Conservation (phyloP, 2,113 vertebrate genomes). For the Himantopus leucocephalus region DNA sequence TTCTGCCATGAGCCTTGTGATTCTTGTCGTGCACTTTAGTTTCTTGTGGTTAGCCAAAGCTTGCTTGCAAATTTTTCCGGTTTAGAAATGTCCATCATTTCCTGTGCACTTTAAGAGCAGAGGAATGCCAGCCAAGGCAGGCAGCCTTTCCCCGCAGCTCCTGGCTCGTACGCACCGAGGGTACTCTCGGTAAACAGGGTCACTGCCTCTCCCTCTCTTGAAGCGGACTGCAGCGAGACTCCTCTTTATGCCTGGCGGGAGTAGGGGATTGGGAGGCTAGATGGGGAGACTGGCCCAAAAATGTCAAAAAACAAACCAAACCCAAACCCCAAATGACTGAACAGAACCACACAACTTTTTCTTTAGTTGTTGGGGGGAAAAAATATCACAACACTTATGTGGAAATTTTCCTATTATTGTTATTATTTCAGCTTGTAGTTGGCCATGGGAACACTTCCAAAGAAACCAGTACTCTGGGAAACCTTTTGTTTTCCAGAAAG, state of each 20-base stretch:
- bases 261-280: not conserved
- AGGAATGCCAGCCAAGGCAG: not conserved
- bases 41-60: slow-evolving; percentile 17
- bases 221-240: not conserved
- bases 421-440: slow-evolving; percentile 57
- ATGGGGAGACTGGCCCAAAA: not conserved
- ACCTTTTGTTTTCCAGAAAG: slow-evolving; percentile 56
- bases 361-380: not conserved
- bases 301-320: not conserved
- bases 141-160: not conserved
- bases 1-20: not conserved
- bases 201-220: not conserved
- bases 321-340: not conserved
- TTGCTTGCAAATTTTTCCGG: slow-evolving; percentile 48
- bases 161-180: fast-evolving
- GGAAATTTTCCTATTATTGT: slow-evolving; percentile 40
- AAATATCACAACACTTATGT: not conserved
- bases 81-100: slow-evolving; percentile 39
- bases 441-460: slow-evolving; percentile 29
- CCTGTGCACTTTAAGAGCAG: not conserved
- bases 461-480: slow-evolving; percentile 35
- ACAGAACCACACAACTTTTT: not conserved
- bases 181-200: not conserved
- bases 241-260: not conserved
- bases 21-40: not conserved